Conservation (phyloP, 2,113 vertebrate genomes). For the Oryzias celebensis region DNA sequence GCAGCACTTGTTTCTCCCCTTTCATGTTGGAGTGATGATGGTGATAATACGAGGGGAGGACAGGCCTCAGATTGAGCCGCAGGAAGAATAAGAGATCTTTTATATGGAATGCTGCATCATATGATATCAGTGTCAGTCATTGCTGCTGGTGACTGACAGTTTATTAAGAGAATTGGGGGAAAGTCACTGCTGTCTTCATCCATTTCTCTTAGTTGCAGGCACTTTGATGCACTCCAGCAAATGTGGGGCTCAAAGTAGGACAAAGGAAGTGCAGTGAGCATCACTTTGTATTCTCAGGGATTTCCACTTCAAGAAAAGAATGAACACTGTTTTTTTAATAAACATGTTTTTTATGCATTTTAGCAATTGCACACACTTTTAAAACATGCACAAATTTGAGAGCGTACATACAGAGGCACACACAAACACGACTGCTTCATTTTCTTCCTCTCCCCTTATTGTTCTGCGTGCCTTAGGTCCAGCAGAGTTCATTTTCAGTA, state of each 20-base stretch:
- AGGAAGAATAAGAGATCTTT: slow-evolving; percentile 51
- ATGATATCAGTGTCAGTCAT: slow-evolving; percentile 60
- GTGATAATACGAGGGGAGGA: slow-evolving; percentile 62
- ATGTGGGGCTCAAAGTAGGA: slow-evolving; percentile 38
- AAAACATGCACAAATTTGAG: slow-evolving; percentile 4
- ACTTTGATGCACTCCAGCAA: slow-evolving; percentile 55
- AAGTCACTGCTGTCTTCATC: slow-evolving; percentile 54
- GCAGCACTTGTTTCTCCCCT: slow-evolving; percentile 61
- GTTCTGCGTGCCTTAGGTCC: slow-evolving; percentile 51
- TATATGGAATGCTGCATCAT: slow-evolving; percentile 63
- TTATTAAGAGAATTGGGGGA: slow-evolving; percentile 56
- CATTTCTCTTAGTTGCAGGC: slow-evolving; percentile 55
- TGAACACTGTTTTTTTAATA: slow-evolving; percentile 25
- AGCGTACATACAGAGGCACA: not conserved
- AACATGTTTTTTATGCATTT: slow-evolving; percentile 35
- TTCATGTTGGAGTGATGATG: slow-evolving; percentile 67
- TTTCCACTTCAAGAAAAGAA: slow-evolving; percentile 29
- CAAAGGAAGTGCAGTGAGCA: slow-evolving; percentile 38
- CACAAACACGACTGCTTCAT: slow-evolving; percentile 17
- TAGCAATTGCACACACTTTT: slow-evolving; percentile 19
- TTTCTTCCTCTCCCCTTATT: slow-evolving; percentile 38
- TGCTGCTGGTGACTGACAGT: slow-evolving; percentile 56
- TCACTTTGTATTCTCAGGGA: slow-evolving; percentile 6
- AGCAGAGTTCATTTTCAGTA: slow-evolving; percentile 51
- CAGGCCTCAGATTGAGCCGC: slow-evolving; percentile 53